Evolutionary conservation across 2,797 vertebrate species (phyloP).

Genomic region (Hybognathus amarus): DNA sequence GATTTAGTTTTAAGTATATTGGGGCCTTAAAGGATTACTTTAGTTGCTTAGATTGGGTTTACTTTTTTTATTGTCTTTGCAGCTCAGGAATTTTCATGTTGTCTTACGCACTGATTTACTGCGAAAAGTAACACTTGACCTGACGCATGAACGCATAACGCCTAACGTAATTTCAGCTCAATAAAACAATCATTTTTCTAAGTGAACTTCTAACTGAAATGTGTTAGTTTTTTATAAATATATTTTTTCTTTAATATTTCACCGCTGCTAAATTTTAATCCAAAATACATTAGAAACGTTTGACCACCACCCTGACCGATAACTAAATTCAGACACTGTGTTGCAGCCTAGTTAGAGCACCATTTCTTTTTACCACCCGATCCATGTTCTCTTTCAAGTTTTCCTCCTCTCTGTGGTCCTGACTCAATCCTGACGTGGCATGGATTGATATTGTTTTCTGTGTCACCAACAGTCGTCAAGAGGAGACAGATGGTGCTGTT

Average conservation of each 20-base stretch:
- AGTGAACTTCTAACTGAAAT: neutral
- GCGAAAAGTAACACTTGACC: no score
- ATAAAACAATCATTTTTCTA: neutral
- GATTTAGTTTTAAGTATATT: no score
- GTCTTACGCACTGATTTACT: no score
- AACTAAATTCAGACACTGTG: neutral
- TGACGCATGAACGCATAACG: no score
- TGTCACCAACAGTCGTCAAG: constrained; percentile 59
- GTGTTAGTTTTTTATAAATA: neutral
- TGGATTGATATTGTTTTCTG: constrained; percentile 54
- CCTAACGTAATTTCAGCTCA: no score
- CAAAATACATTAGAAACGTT: neutral
- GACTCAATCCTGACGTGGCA: constrained; percentile 39
- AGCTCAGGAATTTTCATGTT: no score
- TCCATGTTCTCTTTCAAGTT: neutral
- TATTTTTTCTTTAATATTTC: neutral
- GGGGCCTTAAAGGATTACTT: no score
- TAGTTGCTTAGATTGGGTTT: no score
- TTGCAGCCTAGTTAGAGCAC: neutral
- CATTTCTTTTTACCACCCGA: neutral
- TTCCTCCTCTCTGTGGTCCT: constrained; percentile 16
- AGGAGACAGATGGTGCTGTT: constrained; percentile 69
- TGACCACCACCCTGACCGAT: neutral
- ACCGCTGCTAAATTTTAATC: neutral
- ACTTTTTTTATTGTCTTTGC: no score